Evolutionary conservation across 2,888 invertebrate genomes (phyloP), one percentile per base, ranked within the genome.

Genomic region (Hedychridium roseum): DNA sequence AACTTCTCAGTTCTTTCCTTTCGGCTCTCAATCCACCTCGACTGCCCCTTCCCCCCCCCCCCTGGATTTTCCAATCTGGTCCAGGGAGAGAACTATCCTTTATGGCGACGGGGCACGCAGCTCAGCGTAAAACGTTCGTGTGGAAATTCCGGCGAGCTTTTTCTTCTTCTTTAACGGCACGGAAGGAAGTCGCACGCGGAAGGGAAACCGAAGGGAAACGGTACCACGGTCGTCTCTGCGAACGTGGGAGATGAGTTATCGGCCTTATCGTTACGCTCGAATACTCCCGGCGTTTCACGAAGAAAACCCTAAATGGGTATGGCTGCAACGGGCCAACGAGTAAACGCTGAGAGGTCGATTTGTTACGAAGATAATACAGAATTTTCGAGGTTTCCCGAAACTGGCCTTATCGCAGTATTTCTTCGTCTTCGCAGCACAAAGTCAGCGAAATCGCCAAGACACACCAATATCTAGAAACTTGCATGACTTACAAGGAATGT

Each of bases 221-320:
- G 30, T 32, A 17, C 20, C 17, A 17, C 23, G 28, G 39, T 40
- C 43, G 48, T 53, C 56, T 52, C 54, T 54, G 40, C 49, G 36
- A 30, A 42, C 39, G 52, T 38, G 50, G 57, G 57, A 54, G 50
- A 60, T 62, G 62, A 62, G 53, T 62, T 62, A 64, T 59, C 60
- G 57, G 26, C 38, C 51, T 56, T 57, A 58, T 60, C 53, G 43
- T 57, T 51, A 31, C 54, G 46, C 47, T 49, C 34, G 47, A 37
- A 23, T 56, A 54, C 53, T 28, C 50, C 32, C 35, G 27, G n/a
- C 27, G 9, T 2, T 23, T 6, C 12, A 27, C 27, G 27, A 11
- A n/a, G n/a, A n/a, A n/a, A n/a, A n/a, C n/a, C n/a, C n/a, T n/a
- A n/a, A n/a, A n/a, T n/a, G n/a, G n/a, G n/a, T n/a, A n/a, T n/a